Conservation (phyloP, 2,113 vertebrate species). For the Tamias sibiricus region DNA sequence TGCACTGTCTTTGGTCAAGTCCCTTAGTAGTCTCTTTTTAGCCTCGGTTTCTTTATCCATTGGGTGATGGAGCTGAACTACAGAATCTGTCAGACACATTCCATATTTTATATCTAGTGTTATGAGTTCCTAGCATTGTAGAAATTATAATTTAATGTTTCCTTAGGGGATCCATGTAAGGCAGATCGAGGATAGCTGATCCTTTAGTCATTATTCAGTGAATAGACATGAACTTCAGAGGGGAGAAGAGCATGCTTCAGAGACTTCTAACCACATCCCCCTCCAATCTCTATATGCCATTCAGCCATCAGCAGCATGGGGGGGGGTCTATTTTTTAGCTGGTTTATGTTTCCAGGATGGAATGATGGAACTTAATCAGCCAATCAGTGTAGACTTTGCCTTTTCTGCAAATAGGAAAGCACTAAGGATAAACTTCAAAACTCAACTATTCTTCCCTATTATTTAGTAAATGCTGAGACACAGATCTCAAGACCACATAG, state of each 20-base stretch:
- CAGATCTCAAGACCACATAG: not conserved
- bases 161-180: not conserved
- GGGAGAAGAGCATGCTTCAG: not conserved
- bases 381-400: not conserved
- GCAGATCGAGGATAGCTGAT: not conserved
- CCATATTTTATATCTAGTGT: not conserved
- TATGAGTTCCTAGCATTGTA: not conserved
- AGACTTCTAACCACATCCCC: not conserved
- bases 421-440: not conserved
- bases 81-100: not conserved
- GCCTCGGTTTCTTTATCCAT: slow-evolving; percentile 2
- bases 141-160: slow-evolving; percentile 1
- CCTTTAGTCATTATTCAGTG: not conserved
- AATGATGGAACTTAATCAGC: not conserved
- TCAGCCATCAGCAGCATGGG: not conserved
- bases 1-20: not conserved
- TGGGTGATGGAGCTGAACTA: not conserved
- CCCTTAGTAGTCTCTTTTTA: not conserved
- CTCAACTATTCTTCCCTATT: not conserved
- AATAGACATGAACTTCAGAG: not conserved
- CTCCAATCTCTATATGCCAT: not conserved
- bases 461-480: not conserved
- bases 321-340: not conserved
- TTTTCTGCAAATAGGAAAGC: not conserved
- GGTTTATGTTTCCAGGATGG: not conserved